Conservation (phyloP, 1,140 invertebrate species). For the Tyrophagus putrescentiae region DNA sequence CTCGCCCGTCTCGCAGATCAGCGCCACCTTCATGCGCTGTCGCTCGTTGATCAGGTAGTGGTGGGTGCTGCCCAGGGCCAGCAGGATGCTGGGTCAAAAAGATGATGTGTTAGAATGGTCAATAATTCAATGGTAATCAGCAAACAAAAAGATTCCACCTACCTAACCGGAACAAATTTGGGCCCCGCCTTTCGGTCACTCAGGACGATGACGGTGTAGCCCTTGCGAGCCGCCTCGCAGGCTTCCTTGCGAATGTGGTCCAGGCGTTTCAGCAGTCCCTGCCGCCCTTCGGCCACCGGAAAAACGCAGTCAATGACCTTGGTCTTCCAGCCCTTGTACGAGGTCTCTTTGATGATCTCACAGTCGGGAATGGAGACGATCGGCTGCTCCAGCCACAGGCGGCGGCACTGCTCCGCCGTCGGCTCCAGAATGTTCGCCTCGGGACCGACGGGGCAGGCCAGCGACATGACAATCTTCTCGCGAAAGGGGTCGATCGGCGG, state of each 20-base stretch:
- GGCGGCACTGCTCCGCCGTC: constrained; percentile 68
- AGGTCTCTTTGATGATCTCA: constrained; percentile 65
- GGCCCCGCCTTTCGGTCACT: constrained; percentile 63
- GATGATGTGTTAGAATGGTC: constrained; percentile 13
- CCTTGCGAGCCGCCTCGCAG: constrained; percentile 54
- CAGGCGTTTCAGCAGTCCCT: constrained; percentile 59
- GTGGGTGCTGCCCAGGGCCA: constrained; percentile 83
- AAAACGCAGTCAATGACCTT: constrained; percentile 82
- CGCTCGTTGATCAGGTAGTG: constrained; percentile 87
- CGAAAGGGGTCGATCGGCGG: constrained; percentile 99
- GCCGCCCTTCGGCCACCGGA: constrained; percentile 47
- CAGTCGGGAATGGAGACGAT: constrained; percentile 81
- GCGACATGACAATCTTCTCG: constrained; percentile 95
- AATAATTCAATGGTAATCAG: constrained; percentile 13
- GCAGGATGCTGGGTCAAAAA: constrained; percentile 51
- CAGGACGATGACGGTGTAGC: constrained; percentile 72
- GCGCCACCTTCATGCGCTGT: constrained; percentile 84
- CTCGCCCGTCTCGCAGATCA: constrained; percentile 84
- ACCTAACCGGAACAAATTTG: constrained; percentile 38
- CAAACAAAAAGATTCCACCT: constrained; percentile 23
- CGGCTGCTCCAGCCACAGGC: constrained; percentile 83
- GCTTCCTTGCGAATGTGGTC: constrained; percentile 66
- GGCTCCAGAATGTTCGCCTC: constrained; percentile 88
- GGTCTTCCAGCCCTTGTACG: constrained; percentile 77
- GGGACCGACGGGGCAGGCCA: constrained; percentile 54